phyloP scores from a whole-genome alignment of 2,888 invertebrate species.

The Malthinus flaveolus region DNA sequence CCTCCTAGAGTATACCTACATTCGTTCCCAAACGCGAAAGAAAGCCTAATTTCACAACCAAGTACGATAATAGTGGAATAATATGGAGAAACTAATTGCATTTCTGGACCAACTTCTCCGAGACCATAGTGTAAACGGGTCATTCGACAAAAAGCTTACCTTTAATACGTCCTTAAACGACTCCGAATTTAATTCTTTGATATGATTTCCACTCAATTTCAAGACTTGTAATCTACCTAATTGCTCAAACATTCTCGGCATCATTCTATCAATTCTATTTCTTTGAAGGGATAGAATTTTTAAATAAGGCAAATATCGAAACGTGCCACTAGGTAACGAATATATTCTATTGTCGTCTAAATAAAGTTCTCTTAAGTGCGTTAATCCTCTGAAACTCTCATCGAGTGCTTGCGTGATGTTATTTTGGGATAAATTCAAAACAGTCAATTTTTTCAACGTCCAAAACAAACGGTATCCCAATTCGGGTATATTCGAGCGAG shows the following conservation, averaged over 20 bases:
- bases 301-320: conserved; percentile 69
- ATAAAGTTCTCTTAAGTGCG: conserved; percentile 69
- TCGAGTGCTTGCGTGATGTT: conserved; percentile 74
- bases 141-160: conserved; percentile 56
- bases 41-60: too few relatives aligned
- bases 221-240: conserved; percentile 67
- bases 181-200: conserved; percentile 71
- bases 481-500: conserved; percentile 77
- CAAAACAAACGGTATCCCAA: conserved; percentile 80
- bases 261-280: conserved; percentile 70
- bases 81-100: too few relatives aligned
- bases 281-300: conserved; percentile 67
- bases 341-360: conserved; percentile 77
- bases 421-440: conserved; percentile 73
- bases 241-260: conserved; percentile 71
- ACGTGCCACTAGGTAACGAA: conserved; percentile 77
- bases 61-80: too few relatives aligned
- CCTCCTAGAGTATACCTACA: too few relatives aligned
- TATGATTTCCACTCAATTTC: conserved; percentile 73
- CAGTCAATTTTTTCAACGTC: conserved; percentile 64
- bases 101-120: too few relatives aligned
- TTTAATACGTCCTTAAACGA: conserved; percentile 69
- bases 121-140: too few relatives aligned
- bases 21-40: too few relatives aligned
- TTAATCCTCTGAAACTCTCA: conserved; percentile 75